Base-by-base conservation (phyloP, 2,888 invertebrate genomes). In the Ceramica pisi region DNA sequence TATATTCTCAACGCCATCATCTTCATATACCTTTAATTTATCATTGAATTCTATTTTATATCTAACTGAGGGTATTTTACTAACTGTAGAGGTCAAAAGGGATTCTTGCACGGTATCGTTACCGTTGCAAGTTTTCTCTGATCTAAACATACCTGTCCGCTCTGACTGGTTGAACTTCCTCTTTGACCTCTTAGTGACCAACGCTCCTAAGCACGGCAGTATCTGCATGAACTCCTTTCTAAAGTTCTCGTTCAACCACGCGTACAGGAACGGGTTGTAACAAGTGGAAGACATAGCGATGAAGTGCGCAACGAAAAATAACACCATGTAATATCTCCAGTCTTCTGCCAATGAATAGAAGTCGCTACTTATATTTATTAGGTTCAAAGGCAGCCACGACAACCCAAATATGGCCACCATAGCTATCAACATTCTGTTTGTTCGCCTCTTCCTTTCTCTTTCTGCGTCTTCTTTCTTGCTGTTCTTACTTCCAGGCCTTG, bases 171-270 rank as follows among this genome's bases (percentile, higher is more conserved):
- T 94, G 67, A 91, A 91, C 84, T 93, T 94, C 78, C 92, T 91
- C 73, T 93, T 94, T 2, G 92, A 86, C 77, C 93, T 95, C 82
- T 94, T 95, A 31, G 93, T 90, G 9, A 95, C 94, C 69, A 95
- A 86, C 1, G 94, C 94, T 53, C 95, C 96, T 88, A 97, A 96
- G 84, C 97, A 97, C 1, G 97, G 97, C 64, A 97, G 91, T 63
- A 98, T 97, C 91, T 97, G 97, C 90, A 97, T 98, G 93, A 98
- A 98, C 91, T 98, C 98, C 90, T 98, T 98, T 62, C 98, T 97
- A 92, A 99, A 99, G 94, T 98, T 98, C 84, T 99, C 99, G 93
- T 99, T 99, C 92, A 99, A 97, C 99, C 99, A 99, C 23, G 99
- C 99, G 94, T 99, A 99, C 19, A 99, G 96, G 90, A 99, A 98